phyloP scores from a whole-genome alignment of 2,888 invertebrate species.

The Archaeoteleia sp. region DNA sequence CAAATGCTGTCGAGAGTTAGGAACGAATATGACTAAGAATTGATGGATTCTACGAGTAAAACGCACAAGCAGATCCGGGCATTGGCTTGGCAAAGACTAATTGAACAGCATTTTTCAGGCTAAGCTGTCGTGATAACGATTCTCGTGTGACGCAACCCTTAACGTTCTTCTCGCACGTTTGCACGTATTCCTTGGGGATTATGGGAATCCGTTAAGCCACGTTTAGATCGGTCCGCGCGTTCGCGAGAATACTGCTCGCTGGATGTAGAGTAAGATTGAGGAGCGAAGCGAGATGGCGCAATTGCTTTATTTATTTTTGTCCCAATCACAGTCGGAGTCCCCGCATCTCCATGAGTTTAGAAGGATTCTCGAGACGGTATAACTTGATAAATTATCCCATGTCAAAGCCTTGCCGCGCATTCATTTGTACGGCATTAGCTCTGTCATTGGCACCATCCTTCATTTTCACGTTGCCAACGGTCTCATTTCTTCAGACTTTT shows the following conservation, averaged over 20 bases:
- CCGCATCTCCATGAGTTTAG: constrained; percentile 15
- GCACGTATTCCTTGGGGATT: constrained; percentile 68
- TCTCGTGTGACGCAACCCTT: constrained; percentile 53
- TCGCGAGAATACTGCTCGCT: constrained; percentile 37
- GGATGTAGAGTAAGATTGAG: constrained; percentile 30
- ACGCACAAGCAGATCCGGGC: no score
- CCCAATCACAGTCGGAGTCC: constrained; percentile 61
- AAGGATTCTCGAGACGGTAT: constrained; percentile 52
- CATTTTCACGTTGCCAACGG: constrained; percentile 60
- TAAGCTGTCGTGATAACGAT: constrained; percentile 63
- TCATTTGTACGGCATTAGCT: constrained; percentile 73
- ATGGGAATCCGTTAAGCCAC: constrained; percentile 70
- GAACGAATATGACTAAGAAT: no score
- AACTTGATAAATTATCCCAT: constrained; percentile 71
- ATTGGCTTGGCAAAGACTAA: constrained; percentile 61
- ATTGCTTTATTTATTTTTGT: constrained; percentile 73
- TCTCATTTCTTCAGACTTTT: constrained; percentile 9
- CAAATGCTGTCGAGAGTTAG: no score
- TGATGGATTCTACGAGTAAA: no score
- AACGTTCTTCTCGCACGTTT: constrained; percentile 58
- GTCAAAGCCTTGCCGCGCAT: constrained; percentile 72
- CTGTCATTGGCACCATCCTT: constrained; percentile 73
- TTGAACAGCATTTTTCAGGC: constrained; percentile 66
- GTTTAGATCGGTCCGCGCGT: constrained; percentile 60
- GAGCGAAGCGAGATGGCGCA: constrained; percentile 40